Evolutionary conservation across 2,113 vertebrate genomes (phyloP).

Genomic region (Bos indicus): DNA sequence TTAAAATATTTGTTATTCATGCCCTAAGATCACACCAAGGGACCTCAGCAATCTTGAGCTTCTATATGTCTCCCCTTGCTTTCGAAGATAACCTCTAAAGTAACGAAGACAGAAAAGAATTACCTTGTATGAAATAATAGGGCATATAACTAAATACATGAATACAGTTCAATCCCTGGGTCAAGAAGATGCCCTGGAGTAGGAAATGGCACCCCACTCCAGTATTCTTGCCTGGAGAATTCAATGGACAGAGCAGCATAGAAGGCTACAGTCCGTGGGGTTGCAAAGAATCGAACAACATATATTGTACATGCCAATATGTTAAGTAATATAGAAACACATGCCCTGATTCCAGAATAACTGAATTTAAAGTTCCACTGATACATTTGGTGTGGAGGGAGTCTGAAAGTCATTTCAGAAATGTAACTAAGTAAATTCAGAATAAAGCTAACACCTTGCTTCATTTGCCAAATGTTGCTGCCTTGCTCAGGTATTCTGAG

Average conservation of each 20-base stretch:
- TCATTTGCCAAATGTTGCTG: background rate
- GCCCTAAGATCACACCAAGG: background rate
- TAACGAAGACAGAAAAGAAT: background rate
- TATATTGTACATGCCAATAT: background rate
- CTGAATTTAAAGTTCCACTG: background rate
- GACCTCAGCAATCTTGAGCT: background rate
- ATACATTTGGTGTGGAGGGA: background rate
- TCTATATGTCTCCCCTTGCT: background rate
- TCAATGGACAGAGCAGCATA: background rate
- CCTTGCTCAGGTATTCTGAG: background rate
- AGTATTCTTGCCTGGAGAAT: background rate
- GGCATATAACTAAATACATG: background rate
- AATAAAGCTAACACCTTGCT: background rate
- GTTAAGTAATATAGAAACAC: background rate
- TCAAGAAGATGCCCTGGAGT: background rate
- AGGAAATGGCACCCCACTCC: background rate
- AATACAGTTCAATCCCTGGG: background rate
- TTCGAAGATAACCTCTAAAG: background rate
- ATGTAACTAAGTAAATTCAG: background rate
- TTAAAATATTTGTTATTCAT: background rate
- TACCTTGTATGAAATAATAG: background rate
- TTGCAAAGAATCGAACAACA: background rate
- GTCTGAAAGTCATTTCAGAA: background rate
- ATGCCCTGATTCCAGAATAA: background rate
- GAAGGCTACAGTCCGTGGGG: background rate